phyloP scores from a whole-genome alignment of 2,113 vertebrate genomes.

The Nipponia nippon region DNA sequence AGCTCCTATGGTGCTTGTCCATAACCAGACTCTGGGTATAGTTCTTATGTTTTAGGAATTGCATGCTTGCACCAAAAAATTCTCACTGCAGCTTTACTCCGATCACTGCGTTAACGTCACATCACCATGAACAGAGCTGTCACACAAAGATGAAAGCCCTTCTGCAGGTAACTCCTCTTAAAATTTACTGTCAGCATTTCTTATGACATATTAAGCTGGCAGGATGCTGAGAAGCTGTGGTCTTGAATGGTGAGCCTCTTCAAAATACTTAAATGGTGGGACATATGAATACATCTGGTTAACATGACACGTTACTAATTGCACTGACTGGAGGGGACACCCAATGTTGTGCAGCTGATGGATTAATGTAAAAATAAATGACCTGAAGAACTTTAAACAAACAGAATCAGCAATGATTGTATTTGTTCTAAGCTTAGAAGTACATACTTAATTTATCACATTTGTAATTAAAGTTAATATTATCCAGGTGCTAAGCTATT shows the following conservation, averaged over 20 bases:
- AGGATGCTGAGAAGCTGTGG: not conserved
- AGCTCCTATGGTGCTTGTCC: not conserved
- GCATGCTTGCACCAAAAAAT: not conserved
- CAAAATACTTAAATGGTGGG: not conserved
- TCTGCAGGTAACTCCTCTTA: not conserved
- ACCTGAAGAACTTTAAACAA: slow-evolving; percentile 8
- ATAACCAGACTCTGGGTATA: not conserved
- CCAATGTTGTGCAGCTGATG: not conserved
- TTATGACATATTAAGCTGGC: not conserved
- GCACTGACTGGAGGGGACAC: not conserved
- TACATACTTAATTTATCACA: not conserved
- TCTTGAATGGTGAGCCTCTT: not conserved
- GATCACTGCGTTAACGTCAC: fast-evolving
- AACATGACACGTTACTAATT: not conserved
- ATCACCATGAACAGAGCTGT: not conserved
- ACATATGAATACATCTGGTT: not conserved
- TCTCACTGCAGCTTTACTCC: not conserved
- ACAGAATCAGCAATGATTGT: not conserved
- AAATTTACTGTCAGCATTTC: not conserved
- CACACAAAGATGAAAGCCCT: not conserved
- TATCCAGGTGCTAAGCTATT: slow-evolving; percentile 38
- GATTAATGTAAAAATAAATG: not conserved
- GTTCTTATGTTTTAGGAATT: not conserved
- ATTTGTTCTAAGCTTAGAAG: not conserved
- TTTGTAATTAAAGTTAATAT: not conserved